Evolutionary conservation across 2,113 vertebrate species (phyloP).

Genomic region (Pseudonaja textilis): DNA sequence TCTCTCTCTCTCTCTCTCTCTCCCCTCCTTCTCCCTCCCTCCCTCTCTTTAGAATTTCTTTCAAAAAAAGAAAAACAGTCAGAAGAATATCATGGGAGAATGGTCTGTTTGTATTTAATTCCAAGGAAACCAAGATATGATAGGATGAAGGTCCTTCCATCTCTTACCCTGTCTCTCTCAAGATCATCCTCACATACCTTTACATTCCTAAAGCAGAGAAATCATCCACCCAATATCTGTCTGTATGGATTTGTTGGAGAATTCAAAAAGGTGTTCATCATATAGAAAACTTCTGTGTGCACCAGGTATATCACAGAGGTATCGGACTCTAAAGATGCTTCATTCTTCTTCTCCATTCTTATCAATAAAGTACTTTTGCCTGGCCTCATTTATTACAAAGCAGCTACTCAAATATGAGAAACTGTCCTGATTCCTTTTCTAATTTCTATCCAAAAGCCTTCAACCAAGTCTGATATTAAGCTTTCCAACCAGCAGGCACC

Average conservation of each 20-base stretch:
- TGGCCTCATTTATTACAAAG: neutral
- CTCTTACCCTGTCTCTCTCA: neutral
- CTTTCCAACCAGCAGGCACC: neutral
- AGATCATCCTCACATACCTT: neutral
- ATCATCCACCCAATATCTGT: neutral
- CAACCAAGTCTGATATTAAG: neutral
- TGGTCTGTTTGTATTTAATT: neutral
- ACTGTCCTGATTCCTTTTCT: neutral
- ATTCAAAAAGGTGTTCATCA: neutral
- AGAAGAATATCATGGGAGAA: neutral
- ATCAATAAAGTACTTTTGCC: neutral
- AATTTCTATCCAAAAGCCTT: neutral
- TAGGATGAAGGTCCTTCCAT: neutral
- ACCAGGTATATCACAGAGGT: neutral
- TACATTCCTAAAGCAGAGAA: neutral
- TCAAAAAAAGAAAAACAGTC: neutral
- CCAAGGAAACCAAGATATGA: neutral
- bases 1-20: no score
- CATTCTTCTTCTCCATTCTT: neutral
- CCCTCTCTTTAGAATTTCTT: neutral
- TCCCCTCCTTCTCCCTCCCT: neutral
- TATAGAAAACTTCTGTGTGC: neutral
- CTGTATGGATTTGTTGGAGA: neutral
- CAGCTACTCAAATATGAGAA: neutral
- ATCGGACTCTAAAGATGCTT: neutral